Evolutionary conservation across 2,888 invertebrate genomes (phyloP), one percentile per base, ranked within the genome.

Genomic region (Stenolophus ochropezus): DNA sequence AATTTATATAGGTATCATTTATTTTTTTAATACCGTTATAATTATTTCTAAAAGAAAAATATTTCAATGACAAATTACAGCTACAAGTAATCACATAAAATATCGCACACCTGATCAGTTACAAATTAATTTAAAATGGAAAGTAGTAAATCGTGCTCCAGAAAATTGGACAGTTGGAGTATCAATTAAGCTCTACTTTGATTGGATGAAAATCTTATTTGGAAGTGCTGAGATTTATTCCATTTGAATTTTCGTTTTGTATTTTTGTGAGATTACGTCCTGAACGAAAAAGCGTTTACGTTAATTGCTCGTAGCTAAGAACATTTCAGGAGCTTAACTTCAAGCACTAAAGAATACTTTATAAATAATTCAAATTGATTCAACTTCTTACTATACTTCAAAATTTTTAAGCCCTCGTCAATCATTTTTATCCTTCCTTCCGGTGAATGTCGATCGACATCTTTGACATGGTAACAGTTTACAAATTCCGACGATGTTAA

Each of bases 111-210:
- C 18, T 53, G 0, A 53, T 53, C 20, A 20, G 1, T 20, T 53
- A 11, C 25, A 71, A 47, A 71, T 16, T 71, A 71, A 71, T 33
- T 69, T 33, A 18, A 27, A 69, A 69, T 71, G 71, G 25, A 71
- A 71, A 71, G 23, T 71, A 47, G 47, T 47, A 71, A 71, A 71
- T 71, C 47, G 18, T 6, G 14, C 47, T 20, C 1, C 47, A 33
- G 8, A 18, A 71, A 71, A 71, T 47, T 20, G 25, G 18, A 71
- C 47, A 49, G 71, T 47, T 71, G 0, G 20, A 71, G 71, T 69
- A 69, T 47, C 42, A 16, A 47, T 20, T 20, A 33, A 14, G 16
- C n/a, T 11, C 47, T 23, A 71, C 18, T 11, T 23, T 47, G 21
- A 16, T 16, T 23, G 20, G 27, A 49, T 42, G 47, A 49, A 69